These are phyloP conservation scores for Pleuronectes platessa DNA, from an alignment of 2,113 vertebrate genomes.

Conservation along the genomic window DNA sequence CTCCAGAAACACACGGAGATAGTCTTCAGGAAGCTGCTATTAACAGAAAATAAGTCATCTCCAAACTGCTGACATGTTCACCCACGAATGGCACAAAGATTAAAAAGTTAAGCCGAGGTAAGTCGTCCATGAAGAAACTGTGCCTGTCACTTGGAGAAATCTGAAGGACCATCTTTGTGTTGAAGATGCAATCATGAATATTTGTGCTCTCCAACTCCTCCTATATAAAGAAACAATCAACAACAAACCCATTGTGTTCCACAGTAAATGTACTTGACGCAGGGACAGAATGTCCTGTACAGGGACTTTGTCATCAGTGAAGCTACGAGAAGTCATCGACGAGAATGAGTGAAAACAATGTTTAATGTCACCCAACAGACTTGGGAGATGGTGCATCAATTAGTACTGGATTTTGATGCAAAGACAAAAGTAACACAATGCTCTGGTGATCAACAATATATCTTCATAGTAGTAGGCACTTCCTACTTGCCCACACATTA, in stretches of 20 bases:
- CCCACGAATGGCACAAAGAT: not conserved
- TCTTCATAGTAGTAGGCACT: too few relatives aligned
- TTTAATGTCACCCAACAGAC: not conserved
- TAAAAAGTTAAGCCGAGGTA: not conserved
- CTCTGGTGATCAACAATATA: not conserved
- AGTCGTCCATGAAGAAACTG: not conserved
- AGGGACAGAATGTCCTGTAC: not conserved
- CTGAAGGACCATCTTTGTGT: not conserved
- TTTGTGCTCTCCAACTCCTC: constrained; percentile 6
- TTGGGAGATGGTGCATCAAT: not conserved
- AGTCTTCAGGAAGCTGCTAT: not conserved
- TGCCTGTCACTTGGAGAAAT: not conserved
- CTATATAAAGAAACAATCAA: constrained; percentile 15
- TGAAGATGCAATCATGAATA: constrained; percentile 2
- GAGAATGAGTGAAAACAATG: not conserved
- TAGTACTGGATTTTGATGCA: too few relatives aligned
- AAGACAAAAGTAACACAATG: not conserved
- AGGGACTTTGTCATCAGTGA: not conserved
- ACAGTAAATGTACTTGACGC: not conserved
- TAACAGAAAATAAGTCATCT: not conserved
- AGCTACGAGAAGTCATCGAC: not conserved
- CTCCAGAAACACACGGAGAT: not conserved
- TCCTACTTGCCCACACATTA: not conserved
- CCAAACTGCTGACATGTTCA: not conserved
- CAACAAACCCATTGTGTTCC: not conserved